Percentiles rank a stretch among this genome's conserved stretches.
These are phyloP conservation scores for Actenoides lindsayi DNA, from an alignment of 2,113 vertebrate genomes.

Conservation along the genomic window DNA sequence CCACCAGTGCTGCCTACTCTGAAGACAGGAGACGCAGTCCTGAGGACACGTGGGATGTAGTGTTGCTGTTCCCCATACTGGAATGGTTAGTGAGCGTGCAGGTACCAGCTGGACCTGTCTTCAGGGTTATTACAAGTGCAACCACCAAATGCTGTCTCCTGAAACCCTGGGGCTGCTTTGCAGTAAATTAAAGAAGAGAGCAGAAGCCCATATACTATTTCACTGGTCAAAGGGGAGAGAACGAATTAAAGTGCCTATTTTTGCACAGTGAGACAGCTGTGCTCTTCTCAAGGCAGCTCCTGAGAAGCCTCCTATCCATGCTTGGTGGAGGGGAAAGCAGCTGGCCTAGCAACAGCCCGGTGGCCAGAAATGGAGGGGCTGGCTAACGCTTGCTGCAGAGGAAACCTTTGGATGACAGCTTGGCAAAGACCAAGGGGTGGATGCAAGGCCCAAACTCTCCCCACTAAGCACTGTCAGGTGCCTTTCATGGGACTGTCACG, in stretches of 20 bases:
- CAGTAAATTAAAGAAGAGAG: background rate
- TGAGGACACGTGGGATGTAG: background rate
- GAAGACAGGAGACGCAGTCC: background rate
- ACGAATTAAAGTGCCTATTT: conserved; percentile 37
- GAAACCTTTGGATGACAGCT: conserved; percentile 3
- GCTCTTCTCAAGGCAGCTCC: conserved; percentile 9
- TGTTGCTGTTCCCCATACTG: background rate
- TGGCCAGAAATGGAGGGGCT: background rate
- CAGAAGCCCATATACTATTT: background rate
- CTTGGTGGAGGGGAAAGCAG: background rate
- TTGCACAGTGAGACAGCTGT: background rate
- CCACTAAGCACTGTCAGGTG: background rate
- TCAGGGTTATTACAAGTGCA: background rate
- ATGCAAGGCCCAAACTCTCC: background rate
- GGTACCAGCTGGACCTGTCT: background rate
- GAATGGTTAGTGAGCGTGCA: background rate
- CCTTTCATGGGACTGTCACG: background rate
- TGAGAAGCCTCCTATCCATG: background rate
- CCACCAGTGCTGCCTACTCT: background rate
- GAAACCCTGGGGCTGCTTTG: conserved; percentile 9
- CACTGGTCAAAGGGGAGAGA: background rate
- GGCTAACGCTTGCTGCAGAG: background rate
- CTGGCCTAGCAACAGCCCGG: background rate
- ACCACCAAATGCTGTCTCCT: background rate
- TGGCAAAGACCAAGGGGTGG: background rate